Evolutionary conservation across 2,888 invertebrate species (phyloP).

Genomic region (Hypomecis atomaria): DNA sequence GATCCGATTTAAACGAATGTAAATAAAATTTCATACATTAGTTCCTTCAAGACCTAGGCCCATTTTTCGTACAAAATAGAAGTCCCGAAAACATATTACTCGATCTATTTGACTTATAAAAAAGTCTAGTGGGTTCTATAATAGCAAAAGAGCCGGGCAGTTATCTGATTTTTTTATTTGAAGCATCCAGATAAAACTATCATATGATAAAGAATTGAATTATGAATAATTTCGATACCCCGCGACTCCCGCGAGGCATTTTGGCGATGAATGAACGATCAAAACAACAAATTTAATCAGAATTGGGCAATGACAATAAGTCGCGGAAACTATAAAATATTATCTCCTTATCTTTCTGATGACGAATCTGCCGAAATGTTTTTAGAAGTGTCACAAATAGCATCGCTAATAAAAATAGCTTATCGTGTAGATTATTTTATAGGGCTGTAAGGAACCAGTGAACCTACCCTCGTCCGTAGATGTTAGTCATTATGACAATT

Average conservation of each 20-base stretch:
- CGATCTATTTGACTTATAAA: too few species aligned
- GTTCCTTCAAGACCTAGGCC: too few species aligned
- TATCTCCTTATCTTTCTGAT: slow-evolving; percentile 11
- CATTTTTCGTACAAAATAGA: too few species aligned
- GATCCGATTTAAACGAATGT: too few species aligned
- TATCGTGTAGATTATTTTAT: neutral
- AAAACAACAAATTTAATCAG: slow-evolving; percentile 1
- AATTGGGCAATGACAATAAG: neutral
- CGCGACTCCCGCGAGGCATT: too few species aligned
- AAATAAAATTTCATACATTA: too few species aligned
- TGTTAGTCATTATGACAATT: neutral
- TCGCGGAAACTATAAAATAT: slow-evolving; percentile 17
- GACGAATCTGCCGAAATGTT: slow-evolving; percentile 10
- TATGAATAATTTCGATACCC: neutral
- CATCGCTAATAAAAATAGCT: neutral
- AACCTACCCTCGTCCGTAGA: neutral
- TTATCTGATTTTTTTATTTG: neutral
- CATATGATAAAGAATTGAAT: neutral
- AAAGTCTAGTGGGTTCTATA: too few species aligned
- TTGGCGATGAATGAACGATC: neutral
- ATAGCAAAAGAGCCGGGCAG: too few species aligned
- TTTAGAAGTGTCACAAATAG: neutral
- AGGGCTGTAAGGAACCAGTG: neutral
- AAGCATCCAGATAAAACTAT: neutral
- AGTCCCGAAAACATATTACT: too few species aligned